These are phyloP conservation scores for Miniopterus natalensis DNA, from an alignment of 2,113 vertebrate species.

Conservation along the genomic window DNA sequence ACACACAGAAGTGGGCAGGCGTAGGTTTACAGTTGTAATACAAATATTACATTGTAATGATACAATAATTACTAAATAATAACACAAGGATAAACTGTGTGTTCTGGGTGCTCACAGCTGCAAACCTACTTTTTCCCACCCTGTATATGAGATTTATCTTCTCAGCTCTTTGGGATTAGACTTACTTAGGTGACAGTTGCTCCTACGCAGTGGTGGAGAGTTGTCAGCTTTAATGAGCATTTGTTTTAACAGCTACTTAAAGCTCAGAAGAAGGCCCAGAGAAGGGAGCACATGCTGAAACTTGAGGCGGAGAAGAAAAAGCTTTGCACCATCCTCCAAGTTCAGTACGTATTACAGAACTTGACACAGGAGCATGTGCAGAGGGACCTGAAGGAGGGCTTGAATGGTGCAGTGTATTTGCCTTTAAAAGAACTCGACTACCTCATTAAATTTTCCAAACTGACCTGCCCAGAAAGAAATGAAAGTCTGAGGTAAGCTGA, in stretches of 20 bases:
- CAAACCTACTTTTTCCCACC: background rate
- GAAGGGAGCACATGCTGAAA: slow-evolving; percentile 90
- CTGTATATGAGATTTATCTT: background rate
- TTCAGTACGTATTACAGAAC: slow-evolving; percentile 94
- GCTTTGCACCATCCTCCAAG: slow-evolving; percentile 92
- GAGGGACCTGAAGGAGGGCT: slow-evolving; percentile 91
- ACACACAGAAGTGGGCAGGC: background rate
- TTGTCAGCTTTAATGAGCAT: slow-evolving; percentile 6
- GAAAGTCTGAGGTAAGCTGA: slow-evolving; percentile 90
- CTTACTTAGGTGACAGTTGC: background rate
- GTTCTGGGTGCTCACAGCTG: background rate
- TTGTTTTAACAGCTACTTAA: slow-evolving; percentile 91
- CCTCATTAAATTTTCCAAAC: slow-evolving; percentile 92
- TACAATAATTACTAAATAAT: background rate
- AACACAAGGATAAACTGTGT: background rate
- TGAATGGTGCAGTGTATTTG: slow-evolving; percentile 91
- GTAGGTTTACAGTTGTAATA: background rate
- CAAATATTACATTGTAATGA: background rate
- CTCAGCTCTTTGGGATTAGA: background rate
- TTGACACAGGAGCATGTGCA: slow-evolving; percentile 92
- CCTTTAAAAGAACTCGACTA: slow-evolving; percentile 91
- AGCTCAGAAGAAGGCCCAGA: slow-evolving; percentile 92
- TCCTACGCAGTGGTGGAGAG: background rate
- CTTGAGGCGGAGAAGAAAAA: slow-evolving; percentile 92
- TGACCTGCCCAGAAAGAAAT: slow-evolving; percentile 92